These are phyloP conservation scores for Pseudococcus viburni DNA, from an alignment of 2,888 invertebrate species.

Conservation along the genomic window DNA sequence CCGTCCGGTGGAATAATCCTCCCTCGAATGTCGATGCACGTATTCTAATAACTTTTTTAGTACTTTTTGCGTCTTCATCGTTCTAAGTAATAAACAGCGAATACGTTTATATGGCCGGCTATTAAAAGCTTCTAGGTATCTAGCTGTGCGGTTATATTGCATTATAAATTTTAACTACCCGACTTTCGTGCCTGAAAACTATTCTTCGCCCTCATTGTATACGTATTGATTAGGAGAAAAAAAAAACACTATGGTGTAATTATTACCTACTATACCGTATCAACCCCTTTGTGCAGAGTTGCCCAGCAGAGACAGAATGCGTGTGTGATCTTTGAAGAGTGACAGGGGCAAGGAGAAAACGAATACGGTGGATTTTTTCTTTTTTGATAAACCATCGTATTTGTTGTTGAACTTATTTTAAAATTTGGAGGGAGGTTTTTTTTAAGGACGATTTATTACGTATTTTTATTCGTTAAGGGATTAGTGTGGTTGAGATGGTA, in stretches of 20 bases:
- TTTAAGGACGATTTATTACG: background rate
- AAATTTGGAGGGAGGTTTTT: background rate
- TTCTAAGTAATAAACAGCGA: background rate
- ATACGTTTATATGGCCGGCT: background rate
- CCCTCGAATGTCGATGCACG: constrained; percentile 34
- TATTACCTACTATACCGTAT: background rate
- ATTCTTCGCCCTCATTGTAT: background rate
- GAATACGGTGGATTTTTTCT: background rate
- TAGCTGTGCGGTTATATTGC: background rate
- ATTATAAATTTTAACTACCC: background rate
- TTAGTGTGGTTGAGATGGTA: background rate
- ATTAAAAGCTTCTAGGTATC: background rate
- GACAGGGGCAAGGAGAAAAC: background rate
- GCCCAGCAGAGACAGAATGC: background rate
- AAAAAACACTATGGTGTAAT: constrained; percentile 22
- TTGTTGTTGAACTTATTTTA: background rate
- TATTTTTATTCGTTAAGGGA: background rate
- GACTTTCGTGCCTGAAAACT: background rate
- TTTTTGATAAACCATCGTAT: background rate
- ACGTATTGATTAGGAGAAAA: background rate
- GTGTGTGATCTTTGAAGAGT: background rate
- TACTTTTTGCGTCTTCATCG: constrained; percentile 8
- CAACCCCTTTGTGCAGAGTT: background rate
- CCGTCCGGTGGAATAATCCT: constrained; percentile 20
- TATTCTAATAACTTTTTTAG: constrained; percentile 5